phyloP scores from a whole-genome alignment of 2,113 vertebrate species.

The Glareola pratincola region DNA sequence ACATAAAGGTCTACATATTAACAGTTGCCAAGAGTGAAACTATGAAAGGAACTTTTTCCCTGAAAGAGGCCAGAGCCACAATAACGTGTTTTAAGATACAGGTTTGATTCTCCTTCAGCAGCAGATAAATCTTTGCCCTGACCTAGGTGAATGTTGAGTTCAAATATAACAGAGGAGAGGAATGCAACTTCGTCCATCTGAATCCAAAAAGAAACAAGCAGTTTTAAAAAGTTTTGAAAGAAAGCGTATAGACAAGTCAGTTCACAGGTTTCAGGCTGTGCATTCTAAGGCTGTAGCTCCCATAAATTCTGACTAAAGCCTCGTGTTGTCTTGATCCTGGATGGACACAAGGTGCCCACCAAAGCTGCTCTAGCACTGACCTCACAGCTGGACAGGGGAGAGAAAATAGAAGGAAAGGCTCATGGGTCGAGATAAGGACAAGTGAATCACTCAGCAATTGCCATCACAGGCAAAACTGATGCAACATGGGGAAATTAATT shows the following conservation, averaged over 20 bases:
- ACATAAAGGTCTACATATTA: background rate
- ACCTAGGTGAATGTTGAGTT: background rate
- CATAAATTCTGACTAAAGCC: background rate
- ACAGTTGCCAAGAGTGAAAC: background rate
- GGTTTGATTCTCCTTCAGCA: background rate
- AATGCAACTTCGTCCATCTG: background rate
- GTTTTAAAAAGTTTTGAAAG: background rate
- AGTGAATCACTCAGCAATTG: background rate
- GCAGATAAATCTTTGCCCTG: background rate
- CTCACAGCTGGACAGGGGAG: background rate
- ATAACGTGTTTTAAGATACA: background rate
- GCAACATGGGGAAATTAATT: background rate
- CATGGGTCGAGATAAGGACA: background rate
- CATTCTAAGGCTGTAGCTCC: background rate
- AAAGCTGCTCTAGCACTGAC: background rate
- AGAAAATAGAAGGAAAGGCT: background rate
- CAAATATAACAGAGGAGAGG: background rate
- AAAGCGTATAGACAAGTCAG: rapidly evolving
- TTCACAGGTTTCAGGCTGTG: background rate
- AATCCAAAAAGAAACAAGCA: background rate
- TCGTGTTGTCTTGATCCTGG: background rate
- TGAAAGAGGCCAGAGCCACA: background rate
- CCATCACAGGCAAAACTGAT: background rate
- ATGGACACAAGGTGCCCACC: background rate
- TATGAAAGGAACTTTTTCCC: background rate